A percentile compares a stretch with the other conserved stretches of the same genome.
phyloP scores from a whole-genome alignment of 92 coral and sea anemone genomes.

The Actinernus sp. region DNA sequence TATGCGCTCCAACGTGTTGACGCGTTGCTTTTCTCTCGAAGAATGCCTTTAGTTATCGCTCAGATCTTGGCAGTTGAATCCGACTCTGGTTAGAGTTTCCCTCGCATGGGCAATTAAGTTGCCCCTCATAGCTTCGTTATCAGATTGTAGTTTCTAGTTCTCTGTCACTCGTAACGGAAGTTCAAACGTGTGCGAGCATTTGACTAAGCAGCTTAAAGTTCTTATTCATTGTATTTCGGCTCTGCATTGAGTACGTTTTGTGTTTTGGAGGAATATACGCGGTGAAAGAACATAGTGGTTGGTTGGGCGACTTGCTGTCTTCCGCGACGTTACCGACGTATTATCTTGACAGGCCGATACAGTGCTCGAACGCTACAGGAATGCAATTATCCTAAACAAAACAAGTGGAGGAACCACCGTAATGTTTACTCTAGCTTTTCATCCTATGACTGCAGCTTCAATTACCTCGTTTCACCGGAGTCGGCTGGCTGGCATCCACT shows the following conservation, averaged over 20 bases:
- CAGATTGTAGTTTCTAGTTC: conserved; percentile 16
- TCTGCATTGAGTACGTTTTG: too few species aligned
- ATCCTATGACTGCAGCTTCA: conserved; percentile 2
- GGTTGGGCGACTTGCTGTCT: conserved; percentile 1
- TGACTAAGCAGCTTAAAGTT: conserved; percentile 8
- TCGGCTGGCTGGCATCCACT: conserved; percentile 21
- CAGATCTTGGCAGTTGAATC: conserved; percentile 46
- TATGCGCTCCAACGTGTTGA: conserved; percentile 15
- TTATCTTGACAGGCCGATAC: conserved; percentile 5
- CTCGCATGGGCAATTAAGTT: conserved; percentile 31
- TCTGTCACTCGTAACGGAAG: conserved; percentile 44
- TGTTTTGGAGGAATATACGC: too few species aligned
- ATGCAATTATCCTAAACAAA: conserved; percentile 25
- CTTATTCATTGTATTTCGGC: too few species aligned
- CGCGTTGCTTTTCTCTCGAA: conserved; percentile 12
- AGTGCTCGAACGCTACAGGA: too few species aligned
- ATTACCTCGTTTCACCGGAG: conserved; percentile 21
- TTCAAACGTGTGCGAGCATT: conserved; percentile 1
- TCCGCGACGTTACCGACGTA: not conserved
- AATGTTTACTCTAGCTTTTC: conserved; percentile 11
- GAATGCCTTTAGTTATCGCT: conserved; percentile 32
- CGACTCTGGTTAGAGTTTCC: conserved; percentile 9
- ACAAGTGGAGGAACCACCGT: conserved; percentile 9
- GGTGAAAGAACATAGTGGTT: too few species aligned
- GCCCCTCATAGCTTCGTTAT: conserved; percentile 38